These are phyloP conservation scores for Arizona elegans DNA, from an alignment of 2,113 vertebrate species.

Conservation along the genomic window DNA sequence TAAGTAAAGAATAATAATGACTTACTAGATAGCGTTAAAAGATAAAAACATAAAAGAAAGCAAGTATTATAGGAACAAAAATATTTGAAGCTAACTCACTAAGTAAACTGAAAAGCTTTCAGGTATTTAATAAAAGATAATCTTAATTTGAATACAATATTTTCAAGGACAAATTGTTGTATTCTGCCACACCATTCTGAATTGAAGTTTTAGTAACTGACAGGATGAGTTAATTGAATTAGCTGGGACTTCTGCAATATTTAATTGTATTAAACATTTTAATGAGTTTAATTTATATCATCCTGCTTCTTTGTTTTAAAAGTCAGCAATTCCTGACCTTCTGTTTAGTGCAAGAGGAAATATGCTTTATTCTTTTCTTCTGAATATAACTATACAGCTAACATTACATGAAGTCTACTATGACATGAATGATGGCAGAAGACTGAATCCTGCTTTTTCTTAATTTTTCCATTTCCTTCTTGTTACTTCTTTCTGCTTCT, in stretches of 20 bases:
- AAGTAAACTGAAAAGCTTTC: conserved; percentile 5
- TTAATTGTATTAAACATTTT: neutral
- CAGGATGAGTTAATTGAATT: neutral
- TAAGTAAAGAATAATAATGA: neutral
- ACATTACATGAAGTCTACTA: neutral
- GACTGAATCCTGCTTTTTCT: neutral
- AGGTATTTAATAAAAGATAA: conserved; percentile 22
- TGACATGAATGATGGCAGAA: neutral
- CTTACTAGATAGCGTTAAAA: conserved; percentile 8
- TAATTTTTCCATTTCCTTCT: neutral
- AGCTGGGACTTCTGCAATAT: neutral
- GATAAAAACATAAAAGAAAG: neutral
- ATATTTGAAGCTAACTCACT: conserved; percentile 17
- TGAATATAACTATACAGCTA: neutral
- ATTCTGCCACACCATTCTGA: neutral
- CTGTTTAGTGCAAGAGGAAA: neutral
- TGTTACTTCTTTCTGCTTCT: neutral
- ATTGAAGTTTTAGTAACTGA: neutral
- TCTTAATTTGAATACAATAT: conserved; percentile 8
- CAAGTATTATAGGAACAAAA: conserved; percentile 5
- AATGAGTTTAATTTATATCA: neutral
- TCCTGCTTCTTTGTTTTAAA: neutral
- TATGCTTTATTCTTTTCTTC: neutral
- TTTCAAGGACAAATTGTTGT: neutral
- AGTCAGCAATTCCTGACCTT: neutral